Evolutionary conservation across 2,113 vertebrate species (phyloP).

Genomic region (Odontophorus gujanensis): DNA sequence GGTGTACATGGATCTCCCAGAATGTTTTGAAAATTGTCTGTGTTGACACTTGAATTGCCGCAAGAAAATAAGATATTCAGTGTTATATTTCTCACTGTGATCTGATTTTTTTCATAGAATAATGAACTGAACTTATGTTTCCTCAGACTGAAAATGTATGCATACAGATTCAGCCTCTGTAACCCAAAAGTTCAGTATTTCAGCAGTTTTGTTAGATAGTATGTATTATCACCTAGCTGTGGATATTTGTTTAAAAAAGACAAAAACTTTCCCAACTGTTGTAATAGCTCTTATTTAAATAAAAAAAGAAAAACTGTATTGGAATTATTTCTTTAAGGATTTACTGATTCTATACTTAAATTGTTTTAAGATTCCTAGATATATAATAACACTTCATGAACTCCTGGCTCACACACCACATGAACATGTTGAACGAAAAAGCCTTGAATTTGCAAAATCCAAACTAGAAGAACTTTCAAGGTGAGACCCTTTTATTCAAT

Average conservation of each 20-base stretch:
- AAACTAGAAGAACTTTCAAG: constrained; percentile 97
- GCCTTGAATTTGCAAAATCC: constrained; percentile 97
- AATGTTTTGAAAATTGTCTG: background rate
- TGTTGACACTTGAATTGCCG: background rate
- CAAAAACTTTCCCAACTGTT: background rate
- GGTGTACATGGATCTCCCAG: background rate
- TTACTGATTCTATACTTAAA: background rate
- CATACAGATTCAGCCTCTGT: background rate
- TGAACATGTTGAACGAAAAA: constrained; percentile 96
- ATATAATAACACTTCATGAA: constrained; percentile 98
- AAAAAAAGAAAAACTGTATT: background rate
- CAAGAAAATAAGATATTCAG: background rate
- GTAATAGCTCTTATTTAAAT: background rate
- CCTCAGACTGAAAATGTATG: background rate
- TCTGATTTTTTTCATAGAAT: background rate
- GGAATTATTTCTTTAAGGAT: background rate
- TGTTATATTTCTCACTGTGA: background rate
- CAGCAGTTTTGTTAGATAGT: background rate
- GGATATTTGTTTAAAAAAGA: background rate
- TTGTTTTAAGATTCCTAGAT: constrained; percentile 90
- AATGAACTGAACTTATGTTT: background rate
- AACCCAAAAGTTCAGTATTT: background rate
- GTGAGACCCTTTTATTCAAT: constrained; percentile 60
- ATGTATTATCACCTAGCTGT: background rate
- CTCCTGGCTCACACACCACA: constrained; percentile 96